Evolutionary conservation across 2,888 invertebrate species (phyloP), one percentile per base, ranked within the genome.

Genomic region (Syritta pipiens): DNA sequence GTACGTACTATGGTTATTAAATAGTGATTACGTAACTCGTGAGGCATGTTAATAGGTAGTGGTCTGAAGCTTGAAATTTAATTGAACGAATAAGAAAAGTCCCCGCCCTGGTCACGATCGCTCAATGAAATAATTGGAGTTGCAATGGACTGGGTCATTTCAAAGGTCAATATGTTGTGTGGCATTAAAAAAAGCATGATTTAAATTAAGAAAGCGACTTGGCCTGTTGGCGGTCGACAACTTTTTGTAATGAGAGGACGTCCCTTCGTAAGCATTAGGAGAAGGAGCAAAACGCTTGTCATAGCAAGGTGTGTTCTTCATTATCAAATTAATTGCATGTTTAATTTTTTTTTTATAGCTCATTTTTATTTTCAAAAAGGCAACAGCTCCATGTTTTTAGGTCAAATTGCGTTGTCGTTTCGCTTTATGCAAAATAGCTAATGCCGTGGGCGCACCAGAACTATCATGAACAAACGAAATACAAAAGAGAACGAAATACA

Each of bases 51-150:
- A 17, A 53, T 12, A 14, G 9, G 12, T 30, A 37, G 9, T 35
- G 6, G 37, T 40, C 40, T 22, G 12, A 14, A 51, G 44, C 40
- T 59, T 60, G 30, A 49, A 30, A 10, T 24, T 72, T 65, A 74
- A 67, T 74, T 74, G 49, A 65, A 46, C 49, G 22, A 60, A 51
- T 53, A 44, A 67, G 30, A 12, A 20, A 6, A 35, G 59, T 28
- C 53, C 12, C 24, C 59, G 24, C 30, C 30, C 46, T 60, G 44
- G 42, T 35, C 51, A 59, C 35, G 59, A 51, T 37, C 51, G 14
- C 5, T 40, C 14, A 51, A 65, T 74, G 42, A 46, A 74, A 59
- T 74, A 65, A 59, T 74, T 57, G 22, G n/a, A 10, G 49, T 12
- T 59, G 22, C 44, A 74, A 24, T 42, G n/a, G 44, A 42, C 17